Conservation (phyloP, 35 echinoderm and acorn worm species). For the Amphiura filiformis region DNA sequence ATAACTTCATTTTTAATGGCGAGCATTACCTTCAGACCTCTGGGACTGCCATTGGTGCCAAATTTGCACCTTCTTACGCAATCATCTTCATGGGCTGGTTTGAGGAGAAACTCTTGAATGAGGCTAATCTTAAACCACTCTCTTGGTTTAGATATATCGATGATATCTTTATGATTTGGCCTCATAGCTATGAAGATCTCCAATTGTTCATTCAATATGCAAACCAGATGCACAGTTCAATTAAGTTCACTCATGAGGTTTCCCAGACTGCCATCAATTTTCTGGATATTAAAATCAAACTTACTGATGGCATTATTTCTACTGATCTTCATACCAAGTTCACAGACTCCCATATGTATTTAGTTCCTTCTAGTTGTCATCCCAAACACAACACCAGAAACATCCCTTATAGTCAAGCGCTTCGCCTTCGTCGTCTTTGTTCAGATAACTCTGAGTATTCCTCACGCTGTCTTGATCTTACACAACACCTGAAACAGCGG, state of each 20-base stretch:
- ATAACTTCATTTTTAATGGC: conserved; percentile 4
- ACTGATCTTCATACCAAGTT: not conserved
- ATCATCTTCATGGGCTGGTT: not conserved
- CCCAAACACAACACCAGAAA: not conserved
- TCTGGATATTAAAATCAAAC: not conserved
- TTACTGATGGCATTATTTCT: not conserved
- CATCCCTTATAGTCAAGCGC: not conserved
- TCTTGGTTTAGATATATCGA: not conserved
- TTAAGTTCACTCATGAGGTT: not conserved
- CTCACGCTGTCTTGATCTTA: not conserved
- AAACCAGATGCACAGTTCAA: not conserved
- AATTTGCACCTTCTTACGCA: conserved; percentile 16
- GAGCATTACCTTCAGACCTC: conserved; percentile 4
- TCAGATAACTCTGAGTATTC: not conserved
- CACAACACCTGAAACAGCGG: not conserved
- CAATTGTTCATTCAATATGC: not conserved
- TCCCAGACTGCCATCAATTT: not conserved
- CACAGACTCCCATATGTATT: not conserved
- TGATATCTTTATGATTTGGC: conserved; percentile 5
- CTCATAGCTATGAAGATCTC: not conserved
- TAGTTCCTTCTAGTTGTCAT: not conserved
- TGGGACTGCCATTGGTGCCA: conserved; percentile 14
- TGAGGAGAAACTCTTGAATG: not conserved
- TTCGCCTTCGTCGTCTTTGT: not conserved
- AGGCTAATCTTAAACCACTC: not conserved